Percentiles rank a stretch among this genome's conserved stretches.
These are phyloP conservation scores for Eutrigla gurnardus DNA, from an alignment of 2,797 vertebrate genomes.

Conservation along the genomic window DNA sequence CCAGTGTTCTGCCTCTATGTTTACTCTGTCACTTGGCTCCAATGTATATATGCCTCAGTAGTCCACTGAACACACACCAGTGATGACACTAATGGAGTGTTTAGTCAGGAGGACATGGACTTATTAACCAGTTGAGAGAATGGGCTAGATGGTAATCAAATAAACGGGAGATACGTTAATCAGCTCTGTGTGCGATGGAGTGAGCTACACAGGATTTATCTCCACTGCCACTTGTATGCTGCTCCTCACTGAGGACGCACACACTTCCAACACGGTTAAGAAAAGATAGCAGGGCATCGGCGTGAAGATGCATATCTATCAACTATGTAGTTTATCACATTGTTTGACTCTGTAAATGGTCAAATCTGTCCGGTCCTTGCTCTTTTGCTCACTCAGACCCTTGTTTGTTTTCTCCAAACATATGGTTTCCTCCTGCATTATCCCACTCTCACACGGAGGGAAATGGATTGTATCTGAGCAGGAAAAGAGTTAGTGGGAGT, in stretches of 20 bases:
- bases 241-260: slow-evolving; percentile 15
- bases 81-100: slow-evolving; percentile 72
- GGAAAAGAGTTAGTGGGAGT: neutral
- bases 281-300: neutral
- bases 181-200: slow-evolving; percentile 56
- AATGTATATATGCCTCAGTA: slow-evolving; percentile 59
- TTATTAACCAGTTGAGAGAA: slow-evolving; percentile 69
- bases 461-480: neutral
- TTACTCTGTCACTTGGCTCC: slow-evolving; percentile 54
- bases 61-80: slow-evolving; percentile 56
- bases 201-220: slow-evolving; percentile 39
- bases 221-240: slow-evolving; percentile 29
- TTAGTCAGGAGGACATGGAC: slow-evolving; percentile 58
- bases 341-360: slow-evolving; percentile 11
- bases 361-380: slow-evolving; percentile 13
- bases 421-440: slow-evolving; percentile 72
- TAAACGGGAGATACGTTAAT: slow-evolving; percentile 70
- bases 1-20: slow-evolving; percentile 46
- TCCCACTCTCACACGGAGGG: slow-evolving; percentile 69
- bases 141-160: slow-evolving; percentile 65
- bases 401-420: slow-evolving; percentile 84
- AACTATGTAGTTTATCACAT: slow-evolving; percentile 9
- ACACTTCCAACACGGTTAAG: slow-evolving; percentile 9
- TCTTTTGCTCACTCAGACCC: slow-evolving; percentile 57
- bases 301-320: neutral